Conservation (phyloP, 2,113 vertebrate genomes). For the Lophura nycthemera region DNA sequence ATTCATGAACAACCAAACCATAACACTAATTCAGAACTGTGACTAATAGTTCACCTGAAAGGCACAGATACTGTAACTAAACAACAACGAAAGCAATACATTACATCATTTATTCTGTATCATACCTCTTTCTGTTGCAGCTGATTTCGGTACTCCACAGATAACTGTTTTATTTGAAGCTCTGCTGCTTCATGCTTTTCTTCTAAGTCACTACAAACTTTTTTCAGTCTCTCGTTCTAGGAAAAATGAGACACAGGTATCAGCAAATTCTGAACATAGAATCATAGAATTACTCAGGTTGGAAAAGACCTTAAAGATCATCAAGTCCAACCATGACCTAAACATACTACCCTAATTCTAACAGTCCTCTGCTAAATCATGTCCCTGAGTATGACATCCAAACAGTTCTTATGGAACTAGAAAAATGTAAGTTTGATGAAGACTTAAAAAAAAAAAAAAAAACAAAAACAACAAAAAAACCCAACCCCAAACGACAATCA, state of each 20-base stretch:
- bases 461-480: too few relatives aligned
- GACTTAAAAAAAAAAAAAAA: background rate
- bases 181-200: slow-evolving; percentile 94
- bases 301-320: too few relatives aligned
- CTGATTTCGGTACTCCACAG: slow-evolving; percentile 86
- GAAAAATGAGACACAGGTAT: slow-evolving; percentile 18
- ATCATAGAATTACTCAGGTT: too few relatives aligned
- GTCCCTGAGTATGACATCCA: too few relatives aligned
- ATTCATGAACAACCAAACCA: background rate
- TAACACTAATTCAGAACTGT: background rate
- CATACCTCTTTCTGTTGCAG: slow-evolving; percentile 95
- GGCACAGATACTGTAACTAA: background rate
- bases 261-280: background rate
- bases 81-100: background rate
- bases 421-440: background rate
- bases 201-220: slow-evolving; percentile 88
- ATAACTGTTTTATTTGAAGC: slow-evolving; percentile 92
- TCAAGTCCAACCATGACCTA: too few relatives aligned
- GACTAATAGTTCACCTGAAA: background rate
- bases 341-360: too few relatives aligned
- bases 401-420: background rate
- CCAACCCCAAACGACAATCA: too few relatives aligned
- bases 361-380: too few relatives aligned
- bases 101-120: background rate
- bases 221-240: slow-evolving; percentile 91